These are phyloP conservation scores for Nerophis ophidion DNA, from an alignment of 2,113 vertebrate species.

Conservation along the genomic window DNA sequence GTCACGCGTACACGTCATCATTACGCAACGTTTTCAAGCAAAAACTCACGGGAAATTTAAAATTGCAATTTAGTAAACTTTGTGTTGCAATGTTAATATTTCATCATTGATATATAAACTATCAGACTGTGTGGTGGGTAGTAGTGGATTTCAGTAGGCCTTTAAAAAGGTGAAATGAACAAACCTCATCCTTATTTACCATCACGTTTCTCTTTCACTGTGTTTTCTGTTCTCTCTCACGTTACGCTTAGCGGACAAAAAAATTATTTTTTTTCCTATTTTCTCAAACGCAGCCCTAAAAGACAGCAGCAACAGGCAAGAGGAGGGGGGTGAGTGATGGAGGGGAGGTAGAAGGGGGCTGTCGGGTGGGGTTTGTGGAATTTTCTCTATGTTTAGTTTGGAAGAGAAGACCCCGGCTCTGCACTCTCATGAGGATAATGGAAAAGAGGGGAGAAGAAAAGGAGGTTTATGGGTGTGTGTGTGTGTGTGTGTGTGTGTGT, in stretches of 20 bases:
- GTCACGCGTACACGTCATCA: no score
- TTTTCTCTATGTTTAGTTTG: constrained; percentile 73
- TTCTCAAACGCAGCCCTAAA: constrained; percentile 30
- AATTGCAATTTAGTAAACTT: no score
- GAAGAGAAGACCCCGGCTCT: constrained; percentile 58
- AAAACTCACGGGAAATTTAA: no score
- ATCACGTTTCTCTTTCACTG: constrained; percentile 19
- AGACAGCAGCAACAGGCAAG: constrained; percentile 20
- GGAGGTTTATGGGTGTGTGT: constrained; percentile 53
- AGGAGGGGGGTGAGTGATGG: constrained; percentile 1
- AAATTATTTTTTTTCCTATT: constrained; percentile 17
- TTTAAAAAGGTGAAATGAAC: background rate
- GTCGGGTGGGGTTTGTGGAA: constrained; percentile 57
- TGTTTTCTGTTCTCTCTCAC: constrained; percentile 11
- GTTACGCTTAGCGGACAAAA: background rate
- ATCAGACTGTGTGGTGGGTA: no score
- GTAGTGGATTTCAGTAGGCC: no score
- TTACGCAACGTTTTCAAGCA: no score
- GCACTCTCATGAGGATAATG: constrained; percentile 61
- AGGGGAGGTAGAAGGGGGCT: constrained; percentile 6
- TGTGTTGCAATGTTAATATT: no score
- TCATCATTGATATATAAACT: no score
- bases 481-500: constrained; percentile 22
- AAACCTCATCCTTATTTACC: constrained; percentile 22
- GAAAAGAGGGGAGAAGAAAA: constrained; percentile 57